phyloP scores from a whole-genome alignment of 2,113 vertebrate genomes.

The Microtus pennsylvanicus region DNA sequence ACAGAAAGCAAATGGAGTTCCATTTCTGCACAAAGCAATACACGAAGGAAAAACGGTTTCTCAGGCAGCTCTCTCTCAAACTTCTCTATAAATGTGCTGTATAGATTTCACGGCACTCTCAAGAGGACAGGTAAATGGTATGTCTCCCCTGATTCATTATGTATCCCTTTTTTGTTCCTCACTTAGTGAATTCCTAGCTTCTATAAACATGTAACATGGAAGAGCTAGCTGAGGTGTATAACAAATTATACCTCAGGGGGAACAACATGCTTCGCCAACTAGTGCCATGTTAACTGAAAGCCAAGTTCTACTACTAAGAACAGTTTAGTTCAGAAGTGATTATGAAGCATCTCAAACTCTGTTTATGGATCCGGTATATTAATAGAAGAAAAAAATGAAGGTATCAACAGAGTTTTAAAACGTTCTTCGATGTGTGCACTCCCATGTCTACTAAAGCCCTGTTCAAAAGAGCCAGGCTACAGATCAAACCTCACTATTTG shows the following conservation, averaged over 20 bases:
- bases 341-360: constrained; percentile 44
- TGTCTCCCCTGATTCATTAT: not conserved
- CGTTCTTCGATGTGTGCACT: not conserved
- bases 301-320: constrained; percentile 22
- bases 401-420: not conserved
- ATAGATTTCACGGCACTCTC: not conserved
- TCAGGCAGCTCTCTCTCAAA: not conserved
- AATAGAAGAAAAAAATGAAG: not conserved
- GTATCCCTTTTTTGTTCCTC: not conserved
- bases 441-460: not conserved
- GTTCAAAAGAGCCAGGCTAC: not conserved
- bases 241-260: constrained; percentile 8
- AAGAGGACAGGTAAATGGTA: not conserved
- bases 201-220: not conserved
- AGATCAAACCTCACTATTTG: not conserved
- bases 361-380: not conserved
- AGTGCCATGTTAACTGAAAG: constrained; percentile 3
- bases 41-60: constrained; percentile 36
- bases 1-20: not conserved
- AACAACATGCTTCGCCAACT: not conserved
- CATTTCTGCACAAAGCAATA: not conserved
- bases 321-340: not conserved
- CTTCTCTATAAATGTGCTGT: not conserved
- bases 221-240: not conserved
- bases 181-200: constrained; percentile 2